Evolutionary conservation across 1,140 invertebrate genomes (phyloP).

Genomic region (Drosophila navojoa): DNA sequence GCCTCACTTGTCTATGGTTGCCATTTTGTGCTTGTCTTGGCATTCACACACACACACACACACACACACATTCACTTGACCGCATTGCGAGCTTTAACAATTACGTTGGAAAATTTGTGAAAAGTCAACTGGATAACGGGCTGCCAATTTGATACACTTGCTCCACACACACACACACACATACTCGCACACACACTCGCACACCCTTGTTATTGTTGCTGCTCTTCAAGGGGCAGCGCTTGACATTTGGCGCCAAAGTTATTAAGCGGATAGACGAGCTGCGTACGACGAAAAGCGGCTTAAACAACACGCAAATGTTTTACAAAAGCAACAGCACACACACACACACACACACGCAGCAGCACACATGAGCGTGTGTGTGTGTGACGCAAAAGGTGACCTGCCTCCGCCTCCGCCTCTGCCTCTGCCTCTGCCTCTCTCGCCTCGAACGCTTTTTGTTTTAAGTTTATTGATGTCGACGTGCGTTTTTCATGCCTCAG

Average conservation of each 20-base stretch:
- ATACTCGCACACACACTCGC: conserved; percentile 1
- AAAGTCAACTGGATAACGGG: conserved; percentile 68
- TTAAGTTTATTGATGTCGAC: conserved; percentile 76
- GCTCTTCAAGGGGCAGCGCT: conserved; percentile 9
- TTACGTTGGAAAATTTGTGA: conserved; percentile 68
- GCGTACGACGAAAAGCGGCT: conserved; percentile 53
- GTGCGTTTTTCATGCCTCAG: conserved; percentile 72
- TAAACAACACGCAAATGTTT: conserved; percentile 69
- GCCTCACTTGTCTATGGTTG: neutral
- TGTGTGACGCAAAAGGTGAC: conserved; percentile 8
- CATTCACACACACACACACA: conserved; percentile 2
- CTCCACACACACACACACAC: conserved; percentile 21
- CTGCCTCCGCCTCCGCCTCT: neutral
- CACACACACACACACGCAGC: conserved; percentile 8
- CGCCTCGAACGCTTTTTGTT: conserved; percentile 51
- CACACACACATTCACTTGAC: conserved; percentile 19
- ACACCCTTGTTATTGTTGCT: neutral
- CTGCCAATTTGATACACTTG: conserved; percentile 78
- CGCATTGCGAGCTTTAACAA: conserved; percentile 64
- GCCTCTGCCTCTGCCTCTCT: neutral
- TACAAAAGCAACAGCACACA: conserved; percentile 38
- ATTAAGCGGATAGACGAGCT: conserved; percentile 53
- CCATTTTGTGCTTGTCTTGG: neutral
- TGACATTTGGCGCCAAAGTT: conserved; percentile 75
- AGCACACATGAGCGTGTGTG: neutral